Evolutionary conservation across 2,113 vertebrate species (phyloP).

Genomic region (Callopanchax toddi): DNA sequence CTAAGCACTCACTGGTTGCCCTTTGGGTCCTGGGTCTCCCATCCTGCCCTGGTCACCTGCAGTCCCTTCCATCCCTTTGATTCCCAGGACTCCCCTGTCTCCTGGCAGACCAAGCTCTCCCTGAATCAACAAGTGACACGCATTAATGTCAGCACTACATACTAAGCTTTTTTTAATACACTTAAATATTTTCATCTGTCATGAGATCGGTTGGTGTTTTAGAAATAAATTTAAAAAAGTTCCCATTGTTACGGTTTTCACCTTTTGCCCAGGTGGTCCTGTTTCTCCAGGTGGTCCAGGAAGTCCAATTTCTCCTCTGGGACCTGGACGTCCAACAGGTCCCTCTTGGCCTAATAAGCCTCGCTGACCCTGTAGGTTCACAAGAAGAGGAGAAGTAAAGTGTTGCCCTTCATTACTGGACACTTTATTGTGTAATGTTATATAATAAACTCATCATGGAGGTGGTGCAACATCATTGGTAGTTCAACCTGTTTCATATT

Average conservation of each 20-base stretch:
- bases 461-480: too few relatives aligned
- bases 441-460: too few relatives aligned
- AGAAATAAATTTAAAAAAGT: neutral
- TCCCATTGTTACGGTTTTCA: conserved; percentile 38
- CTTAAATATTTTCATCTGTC: neutral
- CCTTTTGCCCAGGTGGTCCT: conserved; percentile 88
- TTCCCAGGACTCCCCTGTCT: conserved; percentile 84
- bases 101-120: conserved; percentile 89
- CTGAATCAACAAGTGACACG: conserved; percentile 67
- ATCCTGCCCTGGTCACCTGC: conserved; percentile 88
- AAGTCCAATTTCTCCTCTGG: conserved; percentile 82
- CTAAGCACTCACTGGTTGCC: conserved; percentile 82
- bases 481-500: too few relatives aligned
- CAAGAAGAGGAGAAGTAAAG: neutral
- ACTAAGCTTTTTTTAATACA: neutral
- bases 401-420: too few relatives aligned
- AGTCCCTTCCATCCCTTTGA: conserved; percentile 84
- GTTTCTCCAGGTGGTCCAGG: conserved; percentile 84
- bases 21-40: conserved; percentile 87
- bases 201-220: neutral
- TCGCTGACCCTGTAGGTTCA: conserved; percentile 81
- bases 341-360: conserved; percentile 84
- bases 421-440: too few relatives aligned
- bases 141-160: neutral
- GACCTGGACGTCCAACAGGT: conserved; percentile 85